A percentile compares a stretch with the other conserved stretches of the same genome.
Evolutionary conservation across 2,888 invertebrate species (phyloP).

Genomic region (Erebia palarica): DNA sequence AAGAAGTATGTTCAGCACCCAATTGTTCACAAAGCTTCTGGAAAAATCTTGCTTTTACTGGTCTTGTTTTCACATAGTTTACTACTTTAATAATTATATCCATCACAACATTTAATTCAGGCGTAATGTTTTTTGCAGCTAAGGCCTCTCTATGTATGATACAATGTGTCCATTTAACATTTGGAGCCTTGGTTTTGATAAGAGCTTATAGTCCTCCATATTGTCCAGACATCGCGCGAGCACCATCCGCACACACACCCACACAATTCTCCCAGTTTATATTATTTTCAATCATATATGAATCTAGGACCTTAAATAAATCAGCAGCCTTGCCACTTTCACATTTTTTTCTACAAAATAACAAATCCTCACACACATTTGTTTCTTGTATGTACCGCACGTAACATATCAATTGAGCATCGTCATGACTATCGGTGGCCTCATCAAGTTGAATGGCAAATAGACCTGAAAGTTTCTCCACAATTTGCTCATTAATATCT

Average conservation of each 20-base stretch:
- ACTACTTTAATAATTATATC: constrained; percentile 10
- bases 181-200: constrained; percentile 32
- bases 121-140: constrained; percentile 31
- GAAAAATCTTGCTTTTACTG: neutral
- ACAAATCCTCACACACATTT: neutral
- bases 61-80: neutral
- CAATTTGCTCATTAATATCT: no score
- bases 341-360: neutral
- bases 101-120: constrained; percentile 30
- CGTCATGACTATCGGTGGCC: neutral
- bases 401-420: constrained; percentile 9
- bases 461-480: no score
- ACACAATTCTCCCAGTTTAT: constrained; percentile 8
- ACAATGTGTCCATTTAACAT: constrained; percentile 36
- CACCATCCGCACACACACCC: constrained; percentile 21
- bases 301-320: neutral
- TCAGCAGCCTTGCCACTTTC: neutral
- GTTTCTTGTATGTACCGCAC: constrained; percentile 6
- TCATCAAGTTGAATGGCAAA: neutral
- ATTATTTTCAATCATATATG: constrained; percentile 7
- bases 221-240: constrained; percentile 30
- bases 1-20: constrained; percentile 17
- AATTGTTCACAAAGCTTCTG: neutral
- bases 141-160: constrained; percentile 37
- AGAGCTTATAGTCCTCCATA: constrained; percentile 34